Evolutionary conservation across 2,888 invertebrate genomes (phyloP).

Genomic region (Romanomermis culicivorax): DNA sequence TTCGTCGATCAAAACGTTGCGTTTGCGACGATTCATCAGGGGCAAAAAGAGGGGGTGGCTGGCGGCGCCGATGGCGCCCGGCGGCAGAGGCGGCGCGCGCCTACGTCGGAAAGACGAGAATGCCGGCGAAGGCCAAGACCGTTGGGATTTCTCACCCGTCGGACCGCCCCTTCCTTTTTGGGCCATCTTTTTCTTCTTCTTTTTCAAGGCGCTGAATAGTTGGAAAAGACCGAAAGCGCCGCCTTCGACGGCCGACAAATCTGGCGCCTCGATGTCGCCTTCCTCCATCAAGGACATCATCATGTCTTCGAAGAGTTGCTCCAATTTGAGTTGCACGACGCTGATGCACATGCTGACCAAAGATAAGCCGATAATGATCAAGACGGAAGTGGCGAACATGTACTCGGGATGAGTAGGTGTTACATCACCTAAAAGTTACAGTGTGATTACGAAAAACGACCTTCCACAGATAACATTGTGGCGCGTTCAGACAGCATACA

Average conservation of each 20-base stretch:
- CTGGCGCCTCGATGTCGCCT: background rate
- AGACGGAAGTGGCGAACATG: slow-evolving; percentile 24
- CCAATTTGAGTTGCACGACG: slow-evolving; percentile 16
- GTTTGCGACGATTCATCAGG: background rate
- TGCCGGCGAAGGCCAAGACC: too few relatives aligned
- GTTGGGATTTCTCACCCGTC: too few relatives aligned
- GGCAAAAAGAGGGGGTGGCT: background rate
- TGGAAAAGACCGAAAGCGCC: background rate
- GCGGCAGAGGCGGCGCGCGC: too few relatives aligned
- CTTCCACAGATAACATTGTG: too few relatives aligned
- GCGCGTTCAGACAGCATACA: too few relatives aligned
- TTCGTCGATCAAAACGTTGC: background rate
- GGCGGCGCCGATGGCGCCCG: background rate
- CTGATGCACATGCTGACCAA: slow-evolving; percentile 23
- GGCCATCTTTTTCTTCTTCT: too few relatives aligned
- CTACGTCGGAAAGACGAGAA: too few relatives aligned
- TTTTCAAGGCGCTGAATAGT: too few relatives aligned
- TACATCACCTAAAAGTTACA: slow-evolving; percentile 23
- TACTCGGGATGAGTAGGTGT: slow-evolving; percentile 26
- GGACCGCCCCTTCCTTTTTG: too few relatives aligned
- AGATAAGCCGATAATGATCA: slow-evolving; percentile 26
- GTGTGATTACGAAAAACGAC: too few relatives aligned
- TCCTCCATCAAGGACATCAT: slow-evolving; percentile 25
- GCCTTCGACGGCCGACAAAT: background rate
- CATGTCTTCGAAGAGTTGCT: slow-evolving; percentile 14